Percentiles rank a stretch among this genome's conserved stretches.
Evolutionary conservation across 2,888 invertebrate species (phyloP).

Genomic region (Mantis religiosa): DNA sequence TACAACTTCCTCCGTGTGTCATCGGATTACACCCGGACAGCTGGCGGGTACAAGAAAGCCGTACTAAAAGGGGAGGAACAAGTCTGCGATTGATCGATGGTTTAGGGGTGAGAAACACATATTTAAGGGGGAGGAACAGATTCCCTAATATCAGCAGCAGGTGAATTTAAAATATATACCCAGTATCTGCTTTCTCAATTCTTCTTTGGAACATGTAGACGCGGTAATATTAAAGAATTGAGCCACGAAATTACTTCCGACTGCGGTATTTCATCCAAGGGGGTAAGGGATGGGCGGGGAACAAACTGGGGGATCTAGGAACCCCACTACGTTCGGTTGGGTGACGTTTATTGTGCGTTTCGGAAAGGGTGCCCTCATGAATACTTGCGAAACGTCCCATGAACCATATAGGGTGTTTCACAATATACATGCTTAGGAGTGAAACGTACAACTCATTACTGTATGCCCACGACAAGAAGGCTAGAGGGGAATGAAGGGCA

Average conservation of each 20-base stretch:
- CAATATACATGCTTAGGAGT: neutral
- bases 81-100: neutral
- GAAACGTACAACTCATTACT: too few relatives aligned
- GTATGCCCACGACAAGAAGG: too few relatives aligned
- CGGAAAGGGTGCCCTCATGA: neutral
- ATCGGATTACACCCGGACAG: neutral
- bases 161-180: neutral
- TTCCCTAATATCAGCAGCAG: neutral
- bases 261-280: neutral
- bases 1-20: neutral
- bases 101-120: neutral
- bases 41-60: neutral
- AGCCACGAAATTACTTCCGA: neutral
- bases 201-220: neutral
- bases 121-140: neutral
- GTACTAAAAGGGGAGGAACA: neutral
- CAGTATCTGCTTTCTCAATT: neutral
- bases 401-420: neutral
- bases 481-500: too few relatives aligned
- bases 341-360: neutral
- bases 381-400: neutral
- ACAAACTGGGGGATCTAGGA: neutral
- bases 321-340: neutral
- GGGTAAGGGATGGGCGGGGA: neutral
- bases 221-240: neutral